phyloP scores from a whole-genome alignment of 2,797 vertebrate genomes.

The Gallinago solitaria region DNA sequence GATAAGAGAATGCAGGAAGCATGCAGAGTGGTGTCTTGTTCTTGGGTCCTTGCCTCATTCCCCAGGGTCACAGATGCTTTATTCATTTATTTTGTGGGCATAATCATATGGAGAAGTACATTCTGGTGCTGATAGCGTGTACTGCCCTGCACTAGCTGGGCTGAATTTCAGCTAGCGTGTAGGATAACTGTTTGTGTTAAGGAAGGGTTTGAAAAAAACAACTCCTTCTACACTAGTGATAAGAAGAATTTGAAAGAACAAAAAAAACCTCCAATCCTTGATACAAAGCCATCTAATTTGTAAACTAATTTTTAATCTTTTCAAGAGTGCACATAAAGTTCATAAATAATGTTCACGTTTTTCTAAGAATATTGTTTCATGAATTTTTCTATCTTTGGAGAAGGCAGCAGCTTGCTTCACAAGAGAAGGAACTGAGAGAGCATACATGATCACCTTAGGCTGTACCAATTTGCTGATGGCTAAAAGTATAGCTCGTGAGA shows the following conservation, averaged over 20 bases:
- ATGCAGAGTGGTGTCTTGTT: neutral
- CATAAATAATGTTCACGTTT: accelerated
- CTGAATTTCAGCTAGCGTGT: neutral
- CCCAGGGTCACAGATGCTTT: slow-evolving; percentile 8
- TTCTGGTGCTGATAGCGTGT: neutral
- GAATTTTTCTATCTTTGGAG: neutral
- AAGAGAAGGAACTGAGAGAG: neutral
- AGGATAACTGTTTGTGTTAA: neutral
- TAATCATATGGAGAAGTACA: neutral
- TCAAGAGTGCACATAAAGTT: neutral
- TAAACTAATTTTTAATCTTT: neutral
- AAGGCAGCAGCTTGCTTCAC: neutral
- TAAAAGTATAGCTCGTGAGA: neutral
- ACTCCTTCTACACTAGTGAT: neutral
- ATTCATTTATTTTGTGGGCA: slow-evolving; percentile 2
- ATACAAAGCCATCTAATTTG: neutral
- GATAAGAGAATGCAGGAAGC: slow-evolving; percentile 51
- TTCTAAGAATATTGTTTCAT: neutral
- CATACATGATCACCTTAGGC: neutral
- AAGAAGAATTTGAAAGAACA: neutral
- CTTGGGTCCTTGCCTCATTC: neutral
- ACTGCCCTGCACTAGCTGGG: neutral
- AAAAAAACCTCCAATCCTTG: accelerated
- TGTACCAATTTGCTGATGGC: neutral
- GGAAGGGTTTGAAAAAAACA: neutral